Conservation (phyloP, 2,888 invertebrate species). For the Sphaerophoria rueppellii region DNA sequence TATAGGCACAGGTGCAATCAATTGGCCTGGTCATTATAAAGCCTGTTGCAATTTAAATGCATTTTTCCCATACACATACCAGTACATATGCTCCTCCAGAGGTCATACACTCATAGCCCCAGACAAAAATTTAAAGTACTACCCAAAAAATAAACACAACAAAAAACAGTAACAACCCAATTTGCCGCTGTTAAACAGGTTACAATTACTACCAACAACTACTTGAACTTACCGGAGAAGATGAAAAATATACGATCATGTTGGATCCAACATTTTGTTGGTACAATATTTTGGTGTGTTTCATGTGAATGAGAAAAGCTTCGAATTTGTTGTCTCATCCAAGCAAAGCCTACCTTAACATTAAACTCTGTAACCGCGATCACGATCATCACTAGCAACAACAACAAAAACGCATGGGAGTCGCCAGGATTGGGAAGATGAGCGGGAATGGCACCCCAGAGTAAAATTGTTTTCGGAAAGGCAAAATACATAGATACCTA, state of each 20-base stretch:
- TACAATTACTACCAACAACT: slow-evolving; percentile 41
- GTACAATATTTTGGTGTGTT: slow-evolving; percentile 32
- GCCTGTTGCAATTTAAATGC: slow-evolving; percentile 53
- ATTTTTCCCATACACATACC: slow-evolving; percentile 54
- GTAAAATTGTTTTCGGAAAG: neutral
- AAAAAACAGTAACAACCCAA: slow-evolving; percentile 61
- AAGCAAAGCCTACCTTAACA: slow-evolving; percentile 80
- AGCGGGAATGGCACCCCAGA: neutral
- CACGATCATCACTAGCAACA: slow-evolving; percentile 47
- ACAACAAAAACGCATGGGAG: neutral
- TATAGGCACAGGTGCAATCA: slow-evolving; percentile 53
- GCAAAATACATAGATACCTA: too few species aligned
- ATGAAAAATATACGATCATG: neutral
- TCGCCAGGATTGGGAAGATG: neutral
- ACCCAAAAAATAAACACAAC: neutral
- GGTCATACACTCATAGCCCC: slow-evolving; percentile 53
- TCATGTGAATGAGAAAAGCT: slow-evolving; percentile 62
- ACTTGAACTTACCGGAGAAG: neutral
- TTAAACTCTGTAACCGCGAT: slow-evolving; percentile 78
- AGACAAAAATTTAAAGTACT: slow-evolving; percentile 42
- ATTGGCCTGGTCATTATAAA: slow-evolving; percentile 42
- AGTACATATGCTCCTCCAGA: slow-evolving; percentile 34
- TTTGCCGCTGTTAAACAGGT: slow-evolving; percentile 63
- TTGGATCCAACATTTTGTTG: slow-evolving; percentile 48
- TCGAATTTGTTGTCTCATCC: slow-evolving; percentile 10